phyloP scores from a whole-genome alignment of 2,797 vertebrate species.

The Acrossocheilus wenchowensis region DNA sequence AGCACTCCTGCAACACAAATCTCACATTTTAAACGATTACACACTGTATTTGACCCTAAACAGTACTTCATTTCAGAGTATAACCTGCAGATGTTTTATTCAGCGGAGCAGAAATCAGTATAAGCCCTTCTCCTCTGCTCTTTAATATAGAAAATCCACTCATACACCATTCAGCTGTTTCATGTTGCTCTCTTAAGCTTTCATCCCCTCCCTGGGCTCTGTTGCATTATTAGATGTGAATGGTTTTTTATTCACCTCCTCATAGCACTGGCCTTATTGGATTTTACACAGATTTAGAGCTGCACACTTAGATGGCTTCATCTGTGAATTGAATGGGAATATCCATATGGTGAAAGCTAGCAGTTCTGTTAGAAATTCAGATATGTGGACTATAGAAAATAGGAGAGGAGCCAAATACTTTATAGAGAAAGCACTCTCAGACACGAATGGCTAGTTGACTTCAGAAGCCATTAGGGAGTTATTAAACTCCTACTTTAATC shows the following conservation, averaged over 20 bases:
- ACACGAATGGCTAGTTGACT: not conserved
- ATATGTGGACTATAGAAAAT: not conserved
- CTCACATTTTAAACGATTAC: not conserved
- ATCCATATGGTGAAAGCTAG: not conserved
- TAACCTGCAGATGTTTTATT: constrained; percentile 35
- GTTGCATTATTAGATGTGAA: constrained; percentile 28
- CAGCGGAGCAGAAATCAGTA: not conserved
- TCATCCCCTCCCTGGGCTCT: constrained; percentile 4
- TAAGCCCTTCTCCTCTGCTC: constrained; percentile 18
- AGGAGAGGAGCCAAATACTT: constrained; percentile 1
- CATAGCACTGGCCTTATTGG: not conserved
- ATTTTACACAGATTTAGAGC: constrained; percentile 23
- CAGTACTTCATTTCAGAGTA: constrained; percentile 44
- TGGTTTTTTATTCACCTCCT: constrained; percentile 27
- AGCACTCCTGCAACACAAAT: not conserved
- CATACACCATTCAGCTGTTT: constrained; percentile 50
- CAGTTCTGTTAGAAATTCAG: not conserved
- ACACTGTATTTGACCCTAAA: constrained; percentile 35
- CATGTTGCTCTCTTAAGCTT: constrained; percentile 25
- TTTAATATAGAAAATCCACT: constrained; percentile 45
- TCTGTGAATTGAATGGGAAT: constrained; percentile 7
- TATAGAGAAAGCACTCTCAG: not conserved
- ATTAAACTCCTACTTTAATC: not conserved
- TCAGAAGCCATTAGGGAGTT: not conserved
- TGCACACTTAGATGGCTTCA: not conserved